Conservation (phyloP, 1,140 invertebrate species). For the Eupristina koningsbergeri region DNA sequence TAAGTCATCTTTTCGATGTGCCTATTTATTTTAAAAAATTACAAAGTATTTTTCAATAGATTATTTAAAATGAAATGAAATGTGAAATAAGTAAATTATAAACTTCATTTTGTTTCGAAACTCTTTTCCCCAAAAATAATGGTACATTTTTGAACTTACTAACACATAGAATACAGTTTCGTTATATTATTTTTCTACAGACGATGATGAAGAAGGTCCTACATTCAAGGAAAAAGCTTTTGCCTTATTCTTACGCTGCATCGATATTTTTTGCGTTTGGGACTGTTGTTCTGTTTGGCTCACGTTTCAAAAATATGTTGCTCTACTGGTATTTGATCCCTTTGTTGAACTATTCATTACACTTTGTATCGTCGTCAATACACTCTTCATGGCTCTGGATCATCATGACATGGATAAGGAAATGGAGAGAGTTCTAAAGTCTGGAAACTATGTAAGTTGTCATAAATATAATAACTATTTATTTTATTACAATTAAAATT, state of each 20-base stretch:
- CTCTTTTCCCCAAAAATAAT: conserved; percentile 79
- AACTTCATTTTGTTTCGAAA: conserved; percentile 61
- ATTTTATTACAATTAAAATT: conserved; percentile 7
- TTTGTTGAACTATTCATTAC: conserved; percentile 99
- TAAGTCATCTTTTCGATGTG: too few relatives aligned
- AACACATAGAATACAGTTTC: conserved; percentile 86
- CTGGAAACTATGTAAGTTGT: conserved; percentile 93
- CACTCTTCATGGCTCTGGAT: conserved; percentile 97
- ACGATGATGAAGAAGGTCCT: conserved; percentile 91
- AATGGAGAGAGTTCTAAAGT: conserved; percentile 88
- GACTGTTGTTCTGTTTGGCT: conserved; percentile 95
- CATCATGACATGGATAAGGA: conserved; percentile 94
- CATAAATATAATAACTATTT: neutral
- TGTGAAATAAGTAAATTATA: neutral
- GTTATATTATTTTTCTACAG: conserved; percentile 94
- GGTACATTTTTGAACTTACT: conserved; percentile 78
- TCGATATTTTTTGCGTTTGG: conserved; percentile 97
- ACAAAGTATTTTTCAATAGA: too few relatives aligned
- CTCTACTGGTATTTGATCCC: conserved; percentile 95
- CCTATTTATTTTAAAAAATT: too few relatives aligned
- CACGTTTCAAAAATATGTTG: conserved; percentile 91
- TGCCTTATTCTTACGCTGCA: conserved; percentile 82
- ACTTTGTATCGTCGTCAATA: conserved; percentile 97
- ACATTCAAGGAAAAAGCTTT: conserved; percentile 89
- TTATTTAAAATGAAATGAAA: neutral